Base-by-base conservation (phyloP, 1,140 invertebrate genomes). In the Nylanderia fulva region DNA sequence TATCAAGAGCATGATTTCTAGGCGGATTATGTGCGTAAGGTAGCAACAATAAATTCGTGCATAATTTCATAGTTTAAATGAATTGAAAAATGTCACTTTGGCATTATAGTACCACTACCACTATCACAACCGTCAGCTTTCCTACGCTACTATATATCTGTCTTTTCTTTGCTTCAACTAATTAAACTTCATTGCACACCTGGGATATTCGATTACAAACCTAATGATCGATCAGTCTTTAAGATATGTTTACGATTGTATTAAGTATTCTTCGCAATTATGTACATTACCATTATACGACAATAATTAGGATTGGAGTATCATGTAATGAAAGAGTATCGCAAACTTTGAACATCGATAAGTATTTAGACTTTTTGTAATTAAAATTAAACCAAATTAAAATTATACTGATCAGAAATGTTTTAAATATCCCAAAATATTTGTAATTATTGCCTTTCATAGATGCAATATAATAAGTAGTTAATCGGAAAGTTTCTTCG, bases 111-210 rank as follows among this genome's bases (percentile, higher is more conserved):
- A 77, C 2, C 48, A 56, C 64, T 71, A 80, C 64, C 77, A 80
- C 60, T 36, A 80, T 52, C 82, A 63, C 74, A 84, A 84, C 36
- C 52, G 77, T 63, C 64, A 71, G 24, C 68, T 56, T 64, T 42
- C 18, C 48, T 61, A 58, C n/a, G 18, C 58, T 54, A 79, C 29
- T 21, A 13, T 21, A 13, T 24, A 6, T 48, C 24, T 45, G 24
- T 15, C 18, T 4, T 36, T 27, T 18, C 9, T 18, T 29, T 39
- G 8, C 36, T 11, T 45, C 56, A 71, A 56, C 24, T 82, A 82
- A 72, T 58, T 82, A 71, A 82, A 82, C 36, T 82, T 71, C 15
- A 82, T 36, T 24, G 77, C 36, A 82, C 27, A 82, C n/a, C 9
- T 69, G 24, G 52, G 33, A 2, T 58, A 58, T 69, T 82, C 36